These are phyloP conservation scores for Paedocypris micromegethes DNA, from an alignment of 2,797 vertebrate genomes.

Conservation along the genomic window DNA sequence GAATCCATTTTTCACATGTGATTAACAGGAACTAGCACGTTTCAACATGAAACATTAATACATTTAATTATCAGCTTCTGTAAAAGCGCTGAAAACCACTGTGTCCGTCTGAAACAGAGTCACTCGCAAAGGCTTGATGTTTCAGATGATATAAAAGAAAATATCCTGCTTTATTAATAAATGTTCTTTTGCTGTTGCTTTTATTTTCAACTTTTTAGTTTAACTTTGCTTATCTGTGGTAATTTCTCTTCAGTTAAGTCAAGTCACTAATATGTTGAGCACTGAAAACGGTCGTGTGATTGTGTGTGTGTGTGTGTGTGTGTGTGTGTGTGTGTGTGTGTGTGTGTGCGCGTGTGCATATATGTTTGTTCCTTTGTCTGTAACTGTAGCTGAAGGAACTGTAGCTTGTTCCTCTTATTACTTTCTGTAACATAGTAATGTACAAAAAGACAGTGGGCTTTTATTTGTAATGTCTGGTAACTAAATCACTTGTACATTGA, in stretches of 20 bases:
- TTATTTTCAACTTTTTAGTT: background rate
- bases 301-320: too few relatives aligned
- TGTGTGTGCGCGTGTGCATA: too few relatives aligned
- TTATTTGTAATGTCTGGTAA: constrained; percentile 53
- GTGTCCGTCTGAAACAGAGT: too few relatives aligned
- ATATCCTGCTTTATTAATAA: background rate
- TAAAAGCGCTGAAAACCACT: too few relatives aligned
- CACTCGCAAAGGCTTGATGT: too few relatives aligned
- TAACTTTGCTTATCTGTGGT: constrained; percentile 8
- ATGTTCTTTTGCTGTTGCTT: background rate
- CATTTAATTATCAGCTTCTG: too few relatives aligned
- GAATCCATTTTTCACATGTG: constrained; percentile 69
- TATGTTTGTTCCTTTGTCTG: too few relatives aligned
- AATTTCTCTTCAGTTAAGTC: background rate
- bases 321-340: too few relatives aligned
- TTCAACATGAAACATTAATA: background rate
- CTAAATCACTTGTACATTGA: constrained; percentile 52
- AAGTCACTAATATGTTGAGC: too few relatives aligned
- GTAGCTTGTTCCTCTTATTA: constrained; percentile 39
- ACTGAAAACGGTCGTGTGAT: too few relatives aligned
- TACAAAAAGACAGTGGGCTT: constrained; percentile 58
- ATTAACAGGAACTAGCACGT: constrained; percentile 49
- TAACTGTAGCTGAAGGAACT: background rate
- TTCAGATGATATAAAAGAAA: too few relatives aligned
- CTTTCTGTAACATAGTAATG: constrained; percentile 64